Percentiles rank a stretch among this genome's conserved stretches.
These are phyloP conservation scores for Botia almorhae DNA, from an alignment of 2,797 vertebrate genomes.

Conservation along the genomic window DNA sequence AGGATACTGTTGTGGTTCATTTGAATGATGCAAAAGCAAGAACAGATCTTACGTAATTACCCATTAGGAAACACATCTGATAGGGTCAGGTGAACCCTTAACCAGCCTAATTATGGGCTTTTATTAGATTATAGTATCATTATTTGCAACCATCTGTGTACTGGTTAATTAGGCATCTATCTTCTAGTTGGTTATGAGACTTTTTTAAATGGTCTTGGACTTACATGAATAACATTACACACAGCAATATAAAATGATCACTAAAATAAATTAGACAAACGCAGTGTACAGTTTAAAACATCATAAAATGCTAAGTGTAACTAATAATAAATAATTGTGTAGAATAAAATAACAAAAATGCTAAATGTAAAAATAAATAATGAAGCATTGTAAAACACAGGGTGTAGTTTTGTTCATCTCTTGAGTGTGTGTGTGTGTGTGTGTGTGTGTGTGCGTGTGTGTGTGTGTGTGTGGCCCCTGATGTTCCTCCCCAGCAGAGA, in stretches of 20 bases:
- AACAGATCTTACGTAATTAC: too few relatives aligned
- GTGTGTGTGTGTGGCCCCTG: conserved; percentile 38
- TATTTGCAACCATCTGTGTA: neutral
- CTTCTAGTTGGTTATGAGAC: neutral
- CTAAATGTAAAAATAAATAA: too few relatives aligned
- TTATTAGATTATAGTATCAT: neutral
- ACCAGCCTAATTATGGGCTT: neutral
- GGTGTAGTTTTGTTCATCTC: neutral
- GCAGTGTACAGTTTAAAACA: neutral
- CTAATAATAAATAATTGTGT: neutral
- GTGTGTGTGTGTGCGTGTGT: too few relatives aligned
- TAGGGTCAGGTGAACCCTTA: neutral
- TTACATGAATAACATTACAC: neutral
- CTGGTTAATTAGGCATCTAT: too few relatives aligned
- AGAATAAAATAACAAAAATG: too few relatives aligned
- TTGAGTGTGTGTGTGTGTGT: neutral
- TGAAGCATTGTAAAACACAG: too few relatives aligned
- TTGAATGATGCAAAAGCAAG: too few relatives aligned
- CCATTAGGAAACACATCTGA: too few relatives aligned
- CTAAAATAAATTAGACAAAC: neutral
- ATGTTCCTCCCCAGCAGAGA: conserved; percentile 44
- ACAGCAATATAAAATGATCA: neutral
- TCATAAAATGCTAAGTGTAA: neutral
- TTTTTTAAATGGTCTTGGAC: neutral
- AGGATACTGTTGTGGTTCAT: too few relatives aligned